Evolutionary conservation across 2,113 vertebrate species (phyloP).

Genomic region (Opisthocomus hoazin): DNA sequence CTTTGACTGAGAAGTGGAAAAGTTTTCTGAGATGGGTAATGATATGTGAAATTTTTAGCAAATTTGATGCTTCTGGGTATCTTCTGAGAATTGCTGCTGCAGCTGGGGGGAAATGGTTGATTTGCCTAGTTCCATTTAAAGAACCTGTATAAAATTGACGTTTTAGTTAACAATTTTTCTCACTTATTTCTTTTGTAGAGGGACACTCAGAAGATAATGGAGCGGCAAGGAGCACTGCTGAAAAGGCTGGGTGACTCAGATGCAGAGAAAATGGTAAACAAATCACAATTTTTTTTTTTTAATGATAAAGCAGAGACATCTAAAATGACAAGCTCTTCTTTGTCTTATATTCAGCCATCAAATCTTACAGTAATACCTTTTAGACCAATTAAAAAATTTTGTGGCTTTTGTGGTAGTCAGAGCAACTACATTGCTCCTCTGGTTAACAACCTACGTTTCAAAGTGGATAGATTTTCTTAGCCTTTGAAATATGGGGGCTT

Average conservation of each 20-base stretch:
- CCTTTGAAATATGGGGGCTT: not conserved
- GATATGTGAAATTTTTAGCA: not conserved
- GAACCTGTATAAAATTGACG: not conserved
- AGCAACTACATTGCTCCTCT: not conserved
- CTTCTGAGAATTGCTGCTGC: not conserved
- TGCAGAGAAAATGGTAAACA: slow-evolving; percentile 81
- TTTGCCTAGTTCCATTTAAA: not conserved
- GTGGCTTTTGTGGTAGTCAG: not conserved
- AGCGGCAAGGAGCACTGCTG: slow-evolving; percentile 77
- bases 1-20: not conserved
- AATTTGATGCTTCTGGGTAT: not conserved
- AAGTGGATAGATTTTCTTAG: not conserved
- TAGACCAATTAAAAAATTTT: not conserved
- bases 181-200: slow-evolving; percentile 53
- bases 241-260: slow-evolving; percentile 80
- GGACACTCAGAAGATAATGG: slow-evolving; percentile 74
- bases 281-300: not conserved
- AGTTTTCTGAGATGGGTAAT: not conserved
- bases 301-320: not conserved
- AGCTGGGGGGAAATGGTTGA: not conserved
- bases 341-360: not conserved
- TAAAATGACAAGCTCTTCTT: not conserved
- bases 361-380: not conserved
- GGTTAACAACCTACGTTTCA: not conserved
- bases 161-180: not conserved